Percentiles rank a stretch among this genome's conserved stretches.
These are phyloP conservation scores for Mionectes olivaceus DNA, from an alignment of 2,797 vertebrate genomes.

Conservation along the genomic window DNA sequence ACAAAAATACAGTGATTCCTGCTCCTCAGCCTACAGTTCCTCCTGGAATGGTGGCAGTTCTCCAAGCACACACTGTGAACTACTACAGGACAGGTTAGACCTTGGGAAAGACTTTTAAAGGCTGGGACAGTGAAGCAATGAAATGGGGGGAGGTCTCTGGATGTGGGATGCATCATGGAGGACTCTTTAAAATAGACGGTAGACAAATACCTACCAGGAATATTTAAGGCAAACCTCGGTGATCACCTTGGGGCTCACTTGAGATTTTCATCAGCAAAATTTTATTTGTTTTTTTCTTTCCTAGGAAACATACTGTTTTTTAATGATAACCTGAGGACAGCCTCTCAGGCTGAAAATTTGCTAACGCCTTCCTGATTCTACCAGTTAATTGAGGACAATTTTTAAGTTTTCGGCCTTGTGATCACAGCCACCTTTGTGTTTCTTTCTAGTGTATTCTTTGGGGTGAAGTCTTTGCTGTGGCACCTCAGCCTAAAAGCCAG, in stretches of 20 bases:
- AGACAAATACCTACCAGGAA: neutral
- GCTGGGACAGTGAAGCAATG: neutral
- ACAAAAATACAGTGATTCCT: neutral
- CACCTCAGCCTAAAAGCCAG: neutral
- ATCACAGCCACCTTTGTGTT: neutral
- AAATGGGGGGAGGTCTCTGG: neutral
- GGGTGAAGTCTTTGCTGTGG: neutral
- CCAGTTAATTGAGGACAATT: neutral
- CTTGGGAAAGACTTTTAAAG: neutral
- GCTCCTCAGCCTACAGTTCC: neutral
- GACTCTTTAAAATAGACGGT: neutral
- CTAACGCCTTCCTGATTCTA: neutral
- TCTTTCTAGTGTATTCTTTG: neutral
- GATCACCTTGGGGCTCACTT: neutral
- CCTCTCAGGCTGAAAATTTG: neutral
- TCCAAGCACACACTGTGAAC: neutral
- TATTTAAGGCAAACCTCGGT: neutral
- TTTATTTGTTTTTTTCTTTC: neutral
- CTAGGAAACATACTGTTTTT: neutral
- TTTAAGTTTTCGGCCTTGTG: neutral
- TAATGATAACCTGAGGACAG: neutral
- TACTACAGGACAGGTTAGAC: neutral
- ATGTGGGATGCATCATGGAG: neutral
- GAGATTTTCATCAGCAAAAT: neutral
- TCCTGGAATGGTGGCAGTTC: neutral